Evolutionary conservation across 2,797 vertebrate genomes (phyloP).

Genomic region (Hipposideros larvatus): DNA sequence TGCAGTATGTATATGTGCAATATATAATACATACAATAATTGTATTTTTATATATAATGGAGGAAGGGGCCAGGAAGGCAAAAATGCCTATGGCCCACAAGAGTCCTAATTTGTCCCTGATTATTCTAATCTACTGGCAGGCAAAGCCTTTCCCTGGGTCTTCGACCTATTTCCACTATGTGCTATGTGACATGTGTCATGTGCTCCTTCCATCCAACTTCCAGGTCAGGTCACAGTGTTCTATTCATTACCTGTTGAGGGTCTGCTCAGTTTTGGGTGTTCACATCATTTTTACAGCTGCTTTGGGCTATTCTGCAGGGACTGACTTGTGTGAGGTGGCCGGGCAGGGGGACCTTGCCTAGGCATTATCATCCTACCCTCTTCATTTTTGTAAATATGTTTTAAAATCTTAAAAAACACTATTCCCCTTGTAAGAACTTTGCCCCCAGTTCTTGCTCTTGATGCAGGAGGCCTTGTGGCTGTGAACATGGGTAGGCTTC

Average conservation of each 20-base stretch:
- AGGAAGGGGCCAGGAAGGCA: not conserved
- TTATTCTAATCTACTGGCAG: not conserved
- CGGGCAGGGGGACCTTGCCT: not conserved
- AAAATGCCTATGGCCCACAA: too few relatives aligned
- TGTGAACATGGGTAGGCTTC: not conserved
- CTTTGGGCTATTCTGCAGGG: not conserved
- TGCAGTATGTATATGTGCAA: not conserved
- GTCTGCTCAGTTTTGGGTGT: not conserved
- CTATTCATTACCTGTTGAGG: not conserved
- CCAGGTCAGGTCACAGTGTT: not conserved
- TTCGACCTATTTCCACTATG: not conserved
- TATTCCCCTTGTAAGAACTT: not conserved
- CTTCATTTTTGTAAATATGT: constrained; percentile 1
- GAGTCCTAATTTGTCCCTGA: not conserved
- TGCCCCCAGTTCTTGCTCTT: not conserved
- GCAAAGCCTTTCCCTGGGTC: not conserved
- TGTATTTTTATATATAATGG: not conserved
- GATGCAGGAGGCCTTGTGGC: not conserved
- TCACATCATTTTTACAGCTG: not conserved
- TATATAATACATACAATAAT: not conserved
- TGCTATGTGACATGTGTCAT: not conserved
- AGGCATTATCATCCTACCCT: not conserved
- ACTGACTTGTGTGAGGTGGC: not conserved
- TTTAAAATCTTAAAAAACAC: not conserved
- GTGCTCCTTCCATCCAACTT: not conserved